Percentiles rank a stretch among this genome's conserved stretches.
Evolutionary conservation across 2,888 invertebrate species (phyloP).

Genomic region (Belgica antarctica): DNA sequence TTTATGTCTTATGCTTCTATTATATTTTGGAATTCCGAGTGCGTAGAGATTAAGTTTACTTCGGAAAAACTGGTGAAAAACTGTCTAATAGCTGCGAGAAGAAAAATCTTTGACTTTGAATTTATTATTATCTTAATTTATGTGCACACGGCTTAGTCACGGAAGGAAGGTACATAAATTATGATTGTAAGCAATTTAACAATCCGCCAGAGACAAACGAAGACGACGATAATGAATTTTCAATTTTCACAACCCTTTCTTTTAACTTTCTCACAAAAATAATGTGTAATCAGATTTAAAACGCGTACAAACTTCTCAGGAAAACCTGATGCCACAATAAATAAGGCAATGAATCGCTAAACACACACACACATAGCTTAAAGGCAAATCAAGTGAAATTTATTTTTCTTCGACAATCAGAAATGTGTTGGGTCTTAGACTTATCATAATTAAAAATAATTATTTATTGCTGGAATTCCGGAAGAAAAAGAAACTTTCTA

Average conservation of each 20-base stretch:
- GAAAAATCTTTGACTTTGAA: slow-evolving; percentile 42
- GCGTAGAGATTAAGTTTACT: slow-evolving; percentile 22
- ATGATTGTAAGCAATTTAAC: slow-evolving; percentile 19
- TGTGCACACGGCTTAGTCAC: slow-evolving; percentile 39
- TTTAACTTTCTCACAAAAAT: background rate
- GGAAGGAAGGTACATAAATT: slow-evolving; percentile 40
- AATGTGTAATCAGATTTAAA: slow-evolving; percentile 11
- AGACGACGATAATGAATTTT: slow-evolving; percentile 42
- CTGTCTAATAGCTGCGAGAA: background rate
- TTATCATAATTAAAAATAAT: slow-evolving; percentile 38
- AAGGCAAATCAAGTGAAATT: slow-evolving; percentile 14
- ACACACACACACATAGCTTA: background rate
- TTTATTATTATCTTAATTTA: slow-evolving; percentile 44
- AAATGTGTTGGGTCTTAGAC: background rate
- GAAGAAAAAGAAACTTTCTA: background rate
- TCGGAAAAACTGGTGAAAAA: background rate
- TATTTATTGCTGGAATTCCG: slow-evolving; percentile 25
- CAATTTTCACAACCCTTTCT: slow-evolving; percentile 34
- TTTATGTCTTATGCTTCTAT: slow-evolving; percentile 26
- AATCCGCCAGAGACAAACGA: background rate
- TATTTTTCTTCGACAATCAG: background rate
- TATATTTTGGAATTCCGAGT: slow-evolving; percentile 27
- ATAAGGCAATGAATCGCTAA: background rate
- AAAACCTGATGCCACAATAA: background rate
- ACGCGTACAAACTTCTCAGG: background rate